These are phyloP conservation scores for Nephrotoma appendiculata DNA, from an alignment of 2,888 invertebrate species.

Conservation along the genomic window DNA sequence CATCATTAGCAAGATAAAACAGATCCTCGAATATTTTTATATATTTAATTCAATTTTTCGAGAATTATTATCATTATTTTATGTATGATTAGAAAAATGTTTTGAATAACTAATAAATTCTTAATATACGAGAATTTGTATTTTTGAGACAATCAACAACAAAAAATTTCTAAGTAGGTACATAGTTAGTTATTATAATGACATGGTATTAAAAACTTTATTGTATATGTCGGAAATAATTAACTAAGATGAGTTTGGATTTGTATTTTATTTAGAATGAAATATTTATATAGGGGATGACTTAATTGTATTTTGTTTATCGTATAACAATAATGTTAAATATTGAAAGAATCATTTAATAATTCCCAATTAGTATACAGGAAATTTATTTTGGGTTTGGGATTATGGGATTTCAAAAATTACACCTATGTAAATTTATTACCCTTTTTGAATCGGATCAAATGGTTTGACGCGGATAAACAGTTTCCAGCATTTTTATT, in stretches of 20 bases:
- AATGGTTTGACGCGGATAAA: no score
- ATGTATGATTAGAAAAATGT: background rate
- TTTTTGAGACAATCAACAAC: background rate
- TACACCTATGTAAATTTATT: no score
- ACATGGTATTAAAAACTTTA: background rate
- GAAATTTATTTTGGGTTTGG: no score
- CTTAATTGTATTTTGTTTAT: background rate
- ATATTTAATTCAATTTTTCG: background rate
- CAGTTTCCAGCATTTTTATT: no score
- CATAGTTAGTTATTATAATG: background rate
- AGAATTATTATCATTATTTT: background rate
- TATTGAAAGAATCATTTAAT: no score
- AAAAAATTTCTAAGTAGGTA: background rate
- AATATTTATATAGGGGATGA: background rate
- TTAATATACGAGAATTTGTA: background rate
- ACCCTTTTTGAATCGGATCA: no score
- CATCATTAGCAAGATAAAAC: background rate
- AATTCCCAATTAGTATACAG: no score
- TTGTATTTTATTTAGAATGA: background rate
- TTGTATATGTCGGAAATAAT: background rate
- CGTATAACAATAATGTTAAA: no score
- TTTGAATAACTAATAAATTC: background rate
- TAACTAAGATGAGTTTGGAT: background rate
- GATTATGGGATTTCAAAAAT: no score
- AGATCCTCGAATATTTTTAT: background rate